Base-by-base conservation (phyloP, 2,113 vertebrate genomes). In the Myrmecophaga tridactyla region DNA sequence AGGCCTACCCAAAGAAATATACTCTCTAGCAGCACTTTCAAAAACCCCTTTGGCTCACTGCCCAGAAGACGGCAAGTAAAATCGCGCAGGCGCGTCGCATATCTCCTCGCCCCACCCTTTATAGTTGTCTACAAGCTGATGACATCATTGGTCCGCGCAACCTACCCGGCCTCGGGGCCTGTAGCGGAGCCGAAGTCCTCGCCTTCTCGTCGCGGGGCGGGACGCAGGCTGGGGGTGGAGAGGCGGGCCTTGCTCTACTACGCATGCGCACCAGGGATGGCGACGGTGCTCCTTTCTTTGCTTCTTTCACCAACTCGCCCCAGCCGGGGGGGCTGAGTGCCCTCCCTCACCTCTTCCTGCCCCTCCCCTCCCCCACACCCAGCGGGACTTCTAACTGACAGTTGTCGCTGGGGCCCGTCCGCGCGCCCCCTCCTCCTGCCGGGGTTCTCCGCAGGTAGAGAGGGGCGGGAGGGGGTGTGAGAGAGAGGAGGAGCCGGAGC, bases 331-430 rank as follows among this genome's bases (percentile, higher is more conserved):
- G 34, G 70, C 23, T 51, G 23, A 90, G 89, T 62, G 83, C 51
- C 63, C 84, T 93, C 96, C 86, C 78, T 53, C 46, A 83, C 15
- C 12, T 56, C 87, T 63, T 48, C 8, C 78, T 7, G 91, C 82
- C 90, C 95, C 92, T 80, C 95, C 95, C 82, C 58, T 1, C 34
- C 46, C 72, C 46, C 51, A 29, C 86, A 81, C 70, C 93, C 93
- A 63, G 96, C 75, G 62, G 92, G 96, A 91, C 92, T 95, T 89
- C 96, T 97, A 97, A 96, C 95, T 97, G 97, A 96, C 97, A 96
- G 96, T 97, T 97, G 95, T 97, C 96, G 96, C 94, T 85, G 8
- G 97, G 97, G 85, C 94, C 15, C 0, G 94, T 96, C 92, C 72
- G 88, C 85, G 94, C 96, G 73, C 96, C 90, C 62, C 97, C 96